These are phyloP conservation scores for Paguma larvata DNA, from an alignment of 2,797 vertebrate species.

Conservation along the genomic window DNA sequence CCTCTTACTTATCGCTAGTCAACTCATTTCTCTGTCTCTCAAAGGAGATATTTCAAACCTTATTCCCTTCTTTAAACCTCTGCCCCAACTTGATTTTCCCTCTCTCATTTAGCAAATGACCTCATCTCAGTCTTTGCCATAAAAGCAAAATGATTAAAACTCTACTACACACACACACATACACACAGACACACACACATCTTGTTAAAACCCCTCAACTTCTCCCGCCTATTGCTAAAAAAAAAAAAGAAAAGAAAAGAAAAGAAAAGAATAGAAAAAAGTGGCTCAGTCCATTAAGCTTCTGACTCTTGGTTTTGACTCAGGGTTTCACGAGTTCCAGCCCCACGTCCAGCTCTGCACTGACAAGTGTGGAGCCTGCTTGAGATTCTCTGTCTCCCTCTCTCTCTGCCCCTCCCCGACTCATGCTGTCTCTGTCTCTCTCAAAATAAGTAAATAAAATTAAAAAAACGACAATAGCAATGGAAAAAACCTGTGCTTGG, in stretches of 20 bases:
- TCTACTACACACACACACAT: not conserved
- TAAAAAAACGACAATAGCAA: too few species aligned
- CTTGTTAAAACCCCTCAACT: not conserved
- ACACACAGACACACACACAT: not conserved
- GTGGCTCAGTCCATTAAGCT: too few species aligned
- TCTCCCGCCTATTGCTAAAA: not conserved
- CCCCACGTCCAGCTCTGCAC: accelerated
- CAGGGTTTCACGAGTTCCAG: too few species aligned
- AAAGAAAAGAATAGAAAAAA: too few species aligned
- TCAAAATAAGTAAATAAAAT: too few species aligned
- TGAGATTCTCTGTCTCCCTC: too few species aligned
- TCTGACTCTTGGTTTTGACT: too few species aligned
- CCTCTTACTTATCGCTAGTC: not conserved
- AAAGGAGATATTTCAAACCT: not conserved
- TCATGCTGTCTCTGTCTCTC: too few species aligned
- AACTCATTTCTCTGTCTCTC: not conserved
- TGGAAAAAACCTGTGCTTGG: not conserved
- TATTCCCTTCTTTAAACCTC: not conserved
- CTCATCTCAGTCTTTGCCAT: not conserved
- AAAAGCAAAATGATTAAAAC: not conserved
- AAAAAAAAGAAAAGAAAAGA: not conserved
- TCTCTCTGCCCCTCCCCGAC: too few species aligned
- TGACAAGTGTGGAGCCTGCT: too few species aligned
- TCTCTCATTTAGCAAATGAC: not conserved
- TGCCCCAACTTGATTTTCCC: not conserved